These are phyloP conservation scores for Enteromius argenteus DNA, from an alignment of 2,797 vertebrate genomes.

Conservation along the genomic window DNA sequence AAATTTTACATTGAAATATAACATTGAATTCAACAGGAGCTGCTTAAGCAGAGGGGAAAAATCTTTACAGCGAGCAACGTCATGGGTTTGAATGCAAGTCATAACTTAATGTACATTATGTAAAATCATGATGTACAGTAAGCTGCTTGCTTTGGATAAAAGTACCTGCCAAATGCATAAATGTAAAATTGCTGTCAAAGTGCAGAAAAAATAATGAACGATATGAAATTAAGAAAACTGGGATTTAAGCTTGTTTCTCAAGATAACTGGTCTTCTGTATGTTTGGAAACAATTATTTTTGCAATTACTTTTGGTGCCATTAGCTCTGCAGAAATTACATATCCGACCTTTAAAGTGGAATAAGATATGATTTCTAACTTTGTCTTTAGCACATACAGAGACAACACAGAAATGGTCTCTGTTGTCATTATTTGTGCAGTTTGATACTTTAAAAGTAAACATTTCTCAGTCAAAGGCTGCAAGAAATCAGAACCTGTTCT, in stretches of 20 bases:
- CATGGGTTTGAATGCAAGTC: background rate
- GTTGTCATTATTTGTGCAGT: background rate
- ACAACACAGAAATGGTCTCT: background rate
- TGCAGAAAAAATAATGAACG: background rate
- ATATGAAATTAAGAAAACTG: background rate
- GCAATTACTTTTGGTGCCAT: background rate
- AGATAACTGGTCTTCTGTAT: background rate
- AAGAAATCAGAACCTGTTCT: background rate
- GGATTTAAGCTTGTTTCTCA: background rate
- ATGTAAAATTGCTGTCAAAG: background rate
- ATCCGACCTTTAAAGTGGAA: background rate
- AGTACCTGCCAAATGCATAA: background rate
- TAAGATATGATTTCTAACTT: background rate
- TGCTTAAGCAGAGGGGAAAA: background rate
- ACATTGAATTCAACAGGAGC: background rate
- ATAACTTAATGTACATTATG: background rate
- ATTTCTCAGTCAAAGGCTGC: background rate
- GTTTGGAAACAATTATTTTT: background rate
- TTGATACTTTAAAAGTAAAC: background rate
- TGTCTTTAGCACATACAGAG: background rate
- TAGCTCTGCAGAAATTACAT: background rate
- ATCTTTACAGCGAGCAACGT: background rate
- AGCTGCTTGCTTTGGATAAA: background rate
- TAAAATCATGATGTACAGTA: background rate
- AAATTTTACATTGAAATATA: background rate